Percentiles rank a stretch among this genome's conserved stretches.
Evolutionary conservation across 2,113 vertebrate genomes (phyloP).

Genomic region (Microcebus ravelobensis): DNA sequence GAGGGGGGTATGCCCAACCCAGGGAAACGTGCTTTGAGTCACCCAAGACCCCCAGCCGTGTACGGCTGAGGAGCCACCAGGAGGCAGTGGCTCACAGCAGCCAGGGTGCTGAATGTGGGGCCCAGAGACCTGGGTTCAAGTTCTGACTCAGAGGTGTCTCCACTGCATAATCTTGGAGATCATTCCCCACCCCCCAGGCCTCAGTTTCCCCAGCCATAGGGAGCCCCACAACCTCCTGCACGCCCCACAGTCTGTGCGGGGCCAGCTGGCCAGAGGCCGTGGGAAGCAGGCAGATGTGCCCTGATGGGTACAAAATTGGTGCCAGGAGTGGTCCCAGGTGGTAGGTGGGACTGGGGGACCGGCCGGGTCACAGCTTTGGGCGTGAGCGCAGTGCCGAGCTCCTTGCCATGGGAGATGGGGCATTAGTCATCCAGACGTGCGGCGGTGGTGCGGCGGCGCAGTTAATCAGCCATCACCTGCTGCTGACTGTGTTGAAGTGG

Average conservation of each 20-base stretch:
- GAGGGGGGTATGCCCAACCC: rapidly evolving
- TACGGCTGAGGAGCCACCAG: background rate
- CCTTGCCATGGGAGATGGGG: no score
- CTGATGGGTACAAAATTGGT: background rate
- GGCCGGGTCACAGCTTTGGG: background rate
- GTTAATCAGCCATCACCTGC: background rate
- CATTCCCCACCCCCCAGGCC: background rate
- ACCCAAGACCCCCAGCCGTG: background rate
- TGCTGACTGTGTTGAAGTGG: rapidly evolving
- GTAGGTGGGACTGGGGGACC: background rate
- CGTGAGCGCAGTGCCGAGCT: background rate
- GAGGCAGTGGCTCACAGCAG: background rate
- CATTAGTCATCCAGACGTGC: rapidly evolving
- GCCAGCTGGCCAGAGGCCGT: background rate
- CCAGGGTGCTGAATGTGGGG: background rate
- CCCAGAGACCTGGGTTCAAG: background rate
- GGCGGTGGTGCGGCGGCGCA: rapidly evolving
- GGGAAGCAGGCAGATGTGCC: background rate
- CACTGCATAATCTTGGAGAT: rapidly evolving
- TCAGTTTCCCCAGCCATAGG: background rate
- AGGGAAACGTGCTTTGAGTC: background rate
- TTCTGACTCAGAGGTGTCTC: background rate
- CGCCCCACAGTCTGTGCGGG: rapidly evolving
- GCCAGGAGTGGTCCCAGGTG: background rate
- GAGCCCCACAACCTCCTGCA: rapidly evolving